These are phyloP conservation scores for Acanthurus leucopareius DNA, from an alignment of 2,797 vertebrate genomes.

Conservation along the genomic window DNA sequence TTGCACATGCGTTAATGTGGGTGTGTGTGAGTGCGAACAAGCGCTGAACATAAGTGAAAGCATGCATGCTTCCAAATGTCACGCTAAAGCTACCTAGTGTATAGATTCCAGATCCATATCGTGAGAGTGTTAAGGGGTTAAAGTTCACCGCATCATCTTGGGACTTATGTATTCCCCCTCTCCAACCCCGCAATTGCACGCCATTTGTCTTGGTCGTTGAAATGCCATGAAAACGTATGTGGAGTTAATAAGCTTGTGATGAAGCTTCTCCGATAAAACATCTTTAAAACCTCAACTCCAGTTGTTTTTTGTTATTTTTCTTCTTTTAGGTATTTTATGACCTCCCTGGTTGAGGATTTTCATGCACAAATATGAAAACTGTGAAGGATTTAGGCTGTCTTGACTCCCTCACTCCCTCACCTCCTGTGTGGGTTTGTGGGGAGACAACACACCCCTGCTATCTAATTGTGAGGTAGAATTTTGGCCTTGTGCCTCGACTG, in stretches of 20 bases:
- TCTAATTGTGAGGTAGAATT: slow-evolving; percentile 18
- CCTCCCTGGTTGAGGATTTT: not conserved
- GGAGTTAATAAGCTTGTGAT: not conserved
- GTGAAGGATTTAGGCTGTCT: not conserved
- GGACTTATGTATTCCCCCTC: not conserved
- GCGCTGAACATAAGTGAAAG: slow-evolving; percentile 24
- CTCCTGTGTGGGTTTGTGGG: slow-evolving; percentile 9
- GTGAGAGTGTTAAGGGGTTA: slow-evolving; percentile 21
- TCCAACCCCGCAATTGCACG: not conserved
- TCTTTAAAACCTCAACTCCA: not conserved
- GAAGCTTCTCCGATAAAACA: not conserved
- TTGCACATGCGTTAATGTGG: slow-evolving; percentile 35
- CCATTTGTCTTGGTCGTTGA: not conserved
- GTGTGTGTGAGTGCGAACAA: slow-evolving; percentile 26
- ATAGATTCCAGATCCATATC: slow-evolving; percentile 20
- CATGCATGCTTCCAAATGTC: slow-evolving; percentile 20
- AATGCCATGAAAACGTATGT: not conserved
- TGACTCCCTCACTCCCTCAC: not conserved
- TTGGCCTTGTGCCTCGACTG: slow-evolving; percentile 35
- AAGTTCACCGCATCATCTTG: slow-evolving; percentile 25
- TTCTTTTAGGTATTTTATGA: slow-evolving; percentile 8
- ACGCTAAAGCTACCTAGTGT: slow-evolving; percentile 12
- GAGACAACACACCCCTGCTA: slow-evolving; percentile 17
- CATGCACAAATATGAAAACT: not conserved
- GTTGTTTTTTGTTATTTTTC: not conserved